Percentiles rank a stretch among this genome's conserved stretches.
phyloP scores from a whole-genome alignment of 1,140 invertebrate genomes.

The Drosophila triauraria region DNA sequence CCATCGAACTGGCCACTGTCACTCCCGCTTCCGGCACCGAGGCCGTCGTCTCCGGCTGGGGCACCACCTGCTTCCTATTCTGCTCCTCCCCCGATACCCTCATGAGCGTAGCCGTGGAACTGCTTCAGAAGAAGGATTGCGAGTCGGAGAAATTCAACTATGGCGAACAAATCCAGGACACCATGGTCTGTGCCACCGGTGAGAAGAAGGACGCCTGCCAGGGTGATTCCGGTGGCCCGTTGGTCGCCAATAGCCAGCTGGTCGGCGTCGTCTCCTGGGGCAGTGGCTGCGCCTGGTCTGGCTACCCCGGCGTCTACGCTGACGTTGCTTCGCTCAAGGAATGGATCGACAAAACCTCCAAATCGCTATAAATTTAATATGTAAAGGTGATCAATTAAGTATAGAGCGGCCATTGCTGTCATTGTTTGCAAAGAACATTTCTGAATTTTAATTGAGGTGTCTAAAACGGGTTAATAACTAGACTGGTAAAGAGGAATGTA shows the following conservation, averaged over 20 bases:
- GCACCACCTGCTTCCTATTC: conserved; percentile 60
- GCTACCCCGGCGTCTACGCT: conserved; percentile 89
- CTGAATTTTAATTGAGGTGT: too few species aligned
- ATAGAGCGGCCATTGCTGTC: neutral
- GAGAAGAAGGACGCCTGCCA: conserved; percentile 86
- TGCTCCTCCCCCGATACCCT: conserved; percentile 48
- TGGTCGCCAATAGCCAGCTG: conserved; percentile 79
- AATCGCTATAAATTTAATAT: conserved; percentile 15
- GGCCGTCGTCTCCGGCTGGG: conserved; percentile 74
- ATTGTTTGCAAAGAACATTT: too few species aligned
- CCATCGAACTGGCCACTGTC: conserved; percentile 44
- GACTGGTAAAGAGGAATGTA: too few species aligned
- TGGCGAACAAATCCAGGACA: conserved; percentile 78
- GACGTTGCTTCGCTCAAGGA: conserved; percentile 86
- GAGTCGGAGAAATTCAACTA: conserved; percentile 39
- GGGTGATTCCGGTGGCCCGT: conserved; percentile 85
- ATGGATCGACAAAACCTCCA: conserved; percentile 74
- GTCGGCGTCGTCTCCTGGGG: conserved; percentile 90
- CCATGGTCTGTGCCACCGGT: conserved; percentile 87
- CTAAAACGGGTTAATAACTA: too few species aligned
- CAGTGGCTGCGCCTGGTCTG: conserved; percentile 87
- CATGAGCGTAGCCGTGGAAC: conserved; percentile 35
- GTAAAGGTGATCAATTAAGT: conserved; percentile 31
- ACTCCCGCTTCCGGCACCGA: conserved; percentile 56
- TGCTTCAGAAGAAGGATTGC: conserved; percentile 46